Evolutionary conservation across 2,888 invertebrate genomes (phyloP).

Genomic region (Heliconius hortense): DNA sequence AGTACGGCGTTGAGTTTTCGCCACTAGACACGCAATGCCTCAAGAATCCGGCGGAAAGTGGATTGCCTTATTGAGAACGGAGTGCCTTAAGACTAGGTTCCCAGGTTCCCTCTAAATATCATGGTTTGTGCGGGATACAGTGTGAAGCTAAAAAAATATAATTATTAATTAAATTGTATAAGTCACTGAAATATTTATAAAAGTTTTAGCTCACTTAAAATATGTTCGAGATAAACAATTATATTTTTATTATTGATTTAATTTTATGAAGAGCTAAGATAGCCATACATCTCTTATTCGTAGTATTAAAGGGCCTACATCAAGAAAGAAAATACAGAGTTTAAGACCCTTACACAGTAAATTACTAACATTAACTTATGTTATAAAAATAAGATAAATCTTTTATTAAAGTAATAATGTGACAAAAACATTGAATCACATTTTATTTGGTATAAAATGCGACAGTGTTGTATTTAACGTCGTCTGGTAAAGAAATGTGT

Average conservation of each 20-base stretch:
- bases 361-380: background rate
- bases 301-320: background rate
- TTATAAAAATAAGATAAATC: background rate
- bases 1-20: too few relatives aligned
- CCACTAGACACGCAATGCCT: too few relatives aligned
- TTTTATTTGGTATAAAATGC: background rate
- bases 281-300: too few relatives aligned
- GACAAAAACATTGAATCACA: background rate
- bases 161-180: too few relatives aligned
- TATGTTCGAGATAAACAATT: background rate
- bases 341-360: background rate
- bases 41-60: too few relatives aligned
- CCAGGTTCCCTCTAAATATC: too few relatives aligned
- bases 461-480: background rate
- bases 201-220: too few relatives aligned
- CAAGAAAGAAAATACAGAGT: background rate
- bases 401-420: conserved; percentile 4
- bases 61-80: too few relatives aligned
- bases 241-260: background rate
- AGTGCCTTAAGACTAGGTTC: too few relatives aligned
- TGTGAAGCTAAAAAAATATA: too few relatives aligned
- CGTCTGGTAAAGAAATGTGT: conserved; percentile 15
- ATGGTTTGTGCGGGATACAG: too few relatives aligned
- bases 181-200: too few relatives aligned
- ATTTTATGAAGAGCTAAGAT: background rate